phyloP scores from a whole-genome alignment of 2,888 invertebrate species.

The Phorcus lineatus region DNA sequence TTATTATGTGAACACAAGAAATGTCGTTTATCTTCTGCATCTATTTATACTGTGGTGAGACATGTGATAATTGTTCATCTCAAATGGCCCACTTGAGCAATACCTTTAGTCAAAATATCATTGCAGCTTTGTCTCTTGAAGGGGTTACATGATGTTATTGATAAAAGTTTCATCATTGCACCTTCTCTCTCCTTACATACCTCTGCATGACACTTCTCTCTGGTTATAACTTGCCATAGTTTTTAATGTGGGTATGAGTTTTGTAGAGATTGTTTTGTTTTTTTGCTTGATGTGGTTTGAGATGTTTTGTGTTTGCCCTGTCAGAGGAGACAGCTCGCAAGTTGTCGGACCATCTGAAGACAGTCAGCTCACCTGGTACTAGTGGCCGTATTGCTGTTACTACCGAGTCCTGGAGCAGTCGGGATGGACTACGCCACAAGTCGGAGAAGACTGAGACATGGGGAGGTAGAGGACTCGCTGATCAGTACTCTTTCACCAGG shows the following conservation, averaged over 20 bases:
- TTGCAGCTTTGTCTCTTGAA: too few relatives aligned
- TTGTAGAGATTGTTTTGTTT: neutral
- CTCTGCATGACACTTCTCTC: neutral
- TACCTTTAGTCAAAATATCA: too few relatives aligned
- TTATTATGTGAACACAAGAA: too few relatives aligned
- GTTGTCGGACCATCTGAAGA: conserved; percentile 58
- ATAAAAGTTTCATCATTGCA: too few relatives aligned
- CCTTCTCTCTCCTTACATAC: neutral
- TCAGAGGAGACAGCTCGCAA: conserved; percentile 59
- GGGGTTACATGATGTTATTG: too few relatives aligned
- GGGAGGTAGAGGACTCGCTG: conserved; percentile 63
- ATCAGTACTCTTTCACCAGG: too few relatives aligned
- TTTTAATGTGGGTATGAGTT: neutral
- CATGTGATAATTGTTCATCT: too few relatives aligned
- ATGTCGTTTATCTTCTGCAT: too few relatives aligned
- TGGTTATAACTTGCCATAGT: neutral
- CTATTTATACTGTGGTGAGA: too few relatives aligned
- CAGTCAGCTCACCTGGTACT: conserved; percentile 52
- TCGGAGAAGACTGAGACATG: conserved; percentile 68
- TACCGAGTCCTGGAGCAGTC: conserved; percentile 70
- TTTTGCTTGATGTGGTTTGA: conserved; percentile 6
- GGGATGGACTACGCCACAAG: conserved; percentile 60
- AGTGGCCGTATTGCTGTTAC: conserved; percentile 66
- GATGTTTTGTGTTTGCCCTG: neutral
- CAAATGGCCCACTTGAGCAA: too few relatives aligned